Base-by-base conservation (phyloP, 2,888 invertebrate species). In the Lepidocyrtoides sp. region DNA sequence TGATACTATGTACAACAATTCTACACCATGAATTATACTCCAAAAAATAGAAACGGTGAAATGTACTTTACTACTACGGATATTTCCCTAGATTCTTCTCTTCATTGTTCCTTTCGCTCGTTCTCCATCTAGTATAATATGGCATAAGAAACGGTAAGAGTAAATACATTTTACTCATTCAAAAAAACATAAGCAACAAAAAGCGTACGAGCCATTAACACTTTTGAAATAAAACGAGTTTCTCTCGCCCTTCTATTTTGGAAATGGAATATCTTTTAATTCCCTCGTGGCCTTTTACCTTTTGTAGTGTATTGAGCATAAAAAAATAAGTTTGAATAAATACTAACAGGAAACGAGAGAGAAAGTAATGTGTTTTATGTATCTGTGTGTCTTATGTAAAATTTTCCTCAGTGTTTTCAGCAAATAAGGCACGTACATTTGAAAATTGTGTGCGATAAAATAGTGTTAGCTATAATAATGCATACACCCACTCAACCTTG, bases 281-380 rank as follows among this genome's bases (percentile, higher is more conserved):
- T 82, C 81, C 81, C 81, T 2, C 10, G 20, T 63, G 81, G 60
- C 60, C 63, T 63, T 63, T 81, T 82, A 82, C 81, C 81, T 44
- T 82, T 77, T 44, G 10, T 41, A 41, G 23, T 63, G 63, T 63
- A 82, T 82, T 82, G 60, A 23, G 81, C 57, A n/a, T 51, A 54
- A 48, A 8, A 14, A 48, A 14, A 48, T 12, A 48, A 12, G 48
- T 48, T 8, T 41, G 14, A 2, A 48, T 48, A 10, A 4, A 8
- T 8, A 48, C 2, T n/a, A n/a, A n/a, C n/a, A n/a, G n/a, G n/a
- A n/a, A n/a, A n/a, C n/a, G n/a, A n/a, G n/a, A n/a, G n/a, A n/a
- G n/a, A n/a, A n/a, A n/a, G n/a, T n/a, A n/a, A n/a, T n/a, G n/a
- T n/a, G n/a, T n/a, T n/a, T n/a, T n/a, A n/a, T n/a, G n/a, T n/a